Evolutionary conservation across 2,797 vertebrate genomes (phyloP).

Genomic region (Malacoctenus gilli): DNA sequence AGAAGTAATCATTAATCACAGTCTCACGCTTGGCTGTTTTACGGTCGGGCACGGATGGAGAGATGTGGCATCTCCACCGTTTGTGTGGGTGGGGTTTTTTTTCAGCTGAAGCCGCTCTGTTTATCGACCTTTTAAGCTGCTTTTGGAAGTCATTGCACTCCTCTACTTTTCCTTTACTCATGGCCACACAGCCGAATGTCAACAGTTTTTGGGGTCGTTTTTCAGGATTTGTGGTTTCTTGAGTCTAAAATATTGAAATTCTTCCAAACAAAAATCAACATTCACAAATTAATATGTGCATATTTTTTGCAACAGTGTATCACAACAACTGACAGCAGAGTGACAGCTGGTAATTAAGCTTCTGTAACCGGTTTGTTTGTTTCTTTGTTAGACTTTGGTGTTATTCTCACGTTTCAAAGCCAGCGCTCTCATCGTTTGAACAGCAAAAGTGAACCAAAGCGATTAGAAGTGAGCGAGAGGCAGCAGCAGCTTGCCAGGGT

Average conservation of each 20-base stretch:
- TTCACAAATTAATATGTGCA: no score
- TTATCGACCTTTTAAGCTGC: neutral
- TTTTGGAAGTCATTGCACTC: neutral
- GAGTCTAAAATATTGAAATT: neutral
- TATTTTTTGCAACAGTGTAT: no score
- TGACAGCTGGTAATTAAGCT: neutral
- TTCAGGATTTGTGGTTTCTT: neutral
- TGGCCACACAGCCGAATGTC: neutral
- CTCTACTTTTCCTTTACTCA: neutral
- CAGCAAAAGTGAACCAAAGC: slow-evolving; percentile 9
- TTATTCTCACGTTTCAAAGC: neutral
- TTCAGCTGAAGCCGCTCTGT: neutral
- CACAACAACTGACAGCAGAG: no score
- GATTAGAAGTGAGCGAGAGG: slow-evolving; percentile 1
- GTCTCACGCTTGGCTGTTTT: neutral
- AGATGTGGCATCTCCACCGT: neutral
- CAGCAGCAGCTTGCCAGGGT: slow-evolving; percentile 24
- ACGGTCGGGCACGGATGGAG: neutral
- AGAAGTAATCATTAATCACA: neutral
- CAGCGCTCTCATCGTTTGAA: neutral
- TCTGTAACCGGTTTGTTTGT: neutral
- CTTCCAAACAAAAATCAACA: no score
- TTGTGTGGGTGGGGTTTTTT: slow-evolving; percentile 3
- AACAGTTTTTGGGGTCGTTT: neutral
- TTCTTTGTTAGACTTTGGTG: neutral